Base-by-base conservation (phyloP, 1,140 invertebrate genomes). In the Eumaeus atala region DNA sequence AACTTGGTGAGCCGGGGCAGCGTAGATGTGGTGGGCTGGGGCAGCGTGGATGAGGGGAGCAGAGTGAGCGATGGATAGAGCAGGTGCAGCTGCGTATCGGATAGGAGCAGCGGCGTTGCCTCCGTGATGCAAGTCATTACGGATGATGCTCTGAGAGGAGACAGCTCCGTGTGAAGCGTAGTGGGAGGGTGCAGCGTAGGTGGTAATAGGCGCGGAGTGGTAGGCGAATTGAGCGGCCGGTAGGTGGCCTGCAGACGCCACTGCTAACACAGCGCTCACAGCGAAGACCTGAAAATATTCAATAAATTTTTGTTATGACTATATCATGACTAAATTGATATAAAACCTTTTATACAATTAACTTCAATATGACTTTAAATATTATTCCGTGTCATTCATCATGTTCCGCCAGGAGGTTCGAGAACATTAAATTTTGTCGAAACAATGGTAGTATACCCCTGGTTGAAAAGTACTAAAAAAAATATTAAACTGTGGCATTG, bases 61-160 rank as follows among this genome's bases (percentile, higher is more conserved):
- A 14, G 49, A 50, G 21, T 53, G 38, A 38, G 51, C 33, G 0
- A 53, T 36, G 14, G 42, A 34, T 33, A 17, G 33, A 38, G 42
- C 51, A n/a, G 54, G 14, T 35, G 49, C 40, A 11, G 33, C 35
- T 1, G 56, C 58, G 35, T 64, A 56, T 11, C 61, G 33, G 5
- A 61, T 49, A 14, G 65, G 62, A 7, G 67, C 67, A n/a, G n/a
- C 21, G 17, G 68, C 66, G 49, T 71, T 62, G 49, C 68, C 61
- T 5, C 56, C 52, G n/a, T 56, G 65, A 10, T 55, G 53, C 52
- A 67, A 57, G n/a, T 75, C 70, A 44, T 75, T 68, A 33, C 70
- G 70, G 4, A 74, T 70, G 60, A 82, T 79, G 65, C 66, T 79
- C 57, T 78, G 75, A n/a, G 76, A 82, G 7, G 74, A 77, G 10